These are phyloP conservation scores for Corynorhinus townsendii DNA, from an alignment of 2,113 vertebrate species.

Conservation along the genomic window DNA sequence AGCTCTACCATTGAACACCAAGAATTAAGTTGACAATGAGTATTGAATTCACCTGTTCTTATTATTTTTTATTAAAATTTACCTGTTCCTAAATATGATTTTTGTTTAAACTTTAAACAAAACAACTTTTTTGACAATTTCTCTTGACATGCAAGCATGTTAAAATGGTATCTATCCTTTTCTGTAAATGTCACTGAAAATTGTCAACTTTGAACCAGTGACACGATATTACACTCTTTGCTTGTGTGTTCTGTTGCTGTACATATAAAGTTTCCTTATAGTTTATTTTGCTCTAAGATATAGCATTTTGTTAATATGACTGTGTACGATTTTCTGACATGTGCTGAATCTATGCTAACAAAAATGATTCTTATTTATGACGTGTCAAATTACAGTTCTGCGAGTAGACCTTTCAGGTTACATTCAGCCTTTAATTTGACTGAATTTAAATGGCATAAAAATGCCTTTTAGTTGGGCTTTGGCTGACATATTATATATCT, in stretches of 20 bases:
- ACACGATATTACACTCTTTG: neutral
- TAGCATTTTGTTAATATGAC: slow-evolving; percentile 67
- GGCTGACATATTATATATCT: slow-evolving; percentile 85
- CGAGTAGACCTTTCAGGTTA: slow-evolving; percentile 82
- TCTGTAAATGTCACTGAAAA: slow-evolving; percentile 5
- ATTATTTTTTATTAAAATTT: too few relatives aligned
- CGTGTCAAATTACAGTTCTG: slow-evolving; percentile 83
- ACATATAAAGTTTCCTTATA: slow-evolving; percentile 38
- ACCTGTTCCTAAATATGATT: neutral
- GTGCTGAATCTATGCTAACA: slow-evolving; percentile 73
- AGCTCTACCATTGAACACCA: neutral
- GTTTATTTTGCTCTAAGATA: slow-evolving; percentile 66
- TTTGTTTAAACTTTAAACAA: slow-evolving; percentile 38
- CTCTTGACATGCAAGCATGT: neutral
- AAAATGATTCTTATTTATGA: slow-evolving; percentile 81
- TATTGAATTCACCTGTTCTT: too few relatives aligned
- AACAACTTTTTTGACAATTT: neutral
- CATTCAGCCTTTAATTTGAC: slow-evolving; percentile 84
- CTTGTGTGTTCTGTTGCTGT: slow-evolving; percentile 60
- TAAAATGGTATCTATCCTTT: neutral
- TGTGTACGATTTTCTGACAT: slow-evolving; percentile 78
- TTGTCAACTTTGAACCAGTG: slow-evolving; percentile 46
- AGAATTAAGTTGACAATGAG: neutral
- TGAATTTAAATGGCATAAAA: slow-evolving; percentile 85
- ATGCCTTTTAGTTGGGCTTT: slow-evolving; percentile 82